Base-by-base conservation (phyloP, 2,888 invertebrate genomes). In the Caenorhabditis macrosperma region DNA sequence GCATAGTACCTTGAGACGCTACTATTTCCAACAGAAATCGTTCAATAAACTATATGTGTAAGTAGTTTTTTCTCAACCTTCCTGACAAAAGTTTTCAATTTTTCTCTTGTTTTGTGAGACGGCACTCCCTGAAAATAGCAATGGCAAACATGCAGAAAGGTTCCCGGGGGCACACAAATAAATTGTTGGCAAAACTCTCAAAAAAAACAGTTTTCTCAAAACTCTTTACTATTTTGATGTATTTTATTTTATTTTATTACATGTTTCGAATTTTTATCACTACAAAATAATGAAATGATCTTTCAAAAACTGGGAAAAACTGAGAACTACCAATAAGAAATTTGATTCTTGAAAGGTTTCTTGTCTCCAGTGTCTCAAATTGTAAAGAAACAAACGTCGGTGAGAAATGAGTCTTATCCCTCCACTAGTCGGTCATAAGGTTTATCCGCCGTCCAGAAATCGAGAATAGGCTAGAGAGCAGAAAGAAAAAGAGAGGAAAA, bases 1-100 rank as follows among this genome's bases (percentile, higher is more conserved):
- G 61, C 66, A 67, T 75, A 61, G 38, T 74, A 64, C 63, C 50
- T 74, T 66, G 38, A 66, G 26, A 22, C 33, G 28, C n/a, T n/a
- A n/a, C n/a, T n/a, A n/a, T n/a, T n/a, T 38, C 59, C 28, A 30
- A 9, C 38, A 12, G 3, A 38, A 38, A 9, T 38, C 15, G 48
- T 57, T 38, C 28, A 33, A 57, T 26, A 55, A 44, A 60, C 24
- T 57, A 15, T 2, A 33, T 35, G 7, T 33, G 17, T 35, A 10
- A 38, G 33, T 38, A 6, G n/a, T 60, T 44, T 41, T 41, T 44
- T 41, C 55, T 48, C 22, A n/a, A 38, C 12, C 9, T 44, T 26
- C n/a, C 59, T 20, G 15, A 22, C 59, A 4, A 1, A 10, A n/a
- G 26, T 44, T 26, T 12, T 54, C 30, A 24, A 5, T 30, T 41